Evolutionary conservation across 2,797 vertebrate species (phyloP).

Genomic region (Ceyx erithaca): DNA sequence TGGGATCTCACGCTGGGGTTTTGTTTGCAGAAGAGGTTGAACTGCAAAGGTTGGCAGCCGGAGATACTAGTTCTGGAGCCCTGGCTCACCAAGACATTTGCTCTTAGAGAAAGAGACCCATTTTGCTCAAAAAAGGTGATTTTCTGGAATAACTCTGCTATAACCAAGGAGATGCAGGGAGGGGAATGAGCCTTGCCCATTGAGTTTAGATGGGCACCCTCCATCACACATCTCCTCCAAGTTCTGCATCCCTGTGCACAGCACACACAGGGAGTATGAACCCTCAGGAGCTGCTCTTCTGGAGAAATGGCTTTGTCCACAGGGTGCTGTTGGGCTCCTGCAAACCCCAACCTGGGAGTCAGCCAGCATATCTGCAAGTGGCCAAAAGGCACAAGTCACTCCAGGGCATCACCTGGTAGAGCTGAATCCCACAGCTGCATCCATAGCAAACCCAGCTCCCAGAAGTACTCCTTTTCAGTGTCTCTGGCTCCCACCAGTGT

Average conservation of each 20-base stretch:
- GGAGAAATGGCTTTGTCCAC: background rate
- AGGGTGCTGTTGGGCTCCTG: background rate
- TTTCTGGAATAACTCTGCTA: background rate
- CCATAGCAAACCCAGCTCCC: background rate
- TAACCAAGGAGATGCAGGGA: background rate
- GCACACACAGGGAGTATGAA: background rate
- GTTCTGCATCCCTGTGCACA: background rate
- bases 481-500: background rate
- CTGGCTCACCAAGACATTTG: background rate
- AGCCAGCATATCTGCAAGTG: background rate
- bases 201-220: accelerated
- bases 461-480: accelerated
- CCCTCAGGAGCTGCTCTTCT: background rate
- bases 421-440: background rate
- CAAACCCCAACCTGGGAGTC: background rate
- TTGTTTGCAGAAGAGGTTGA: accelerated
- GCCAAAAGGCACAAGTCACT: background rate
- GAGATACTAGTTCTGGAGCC: background rate
- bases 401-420: background rate
- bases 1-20: accelerated
- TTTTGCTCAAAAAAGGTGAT: background rate
- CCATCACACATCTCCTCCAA: background rate
- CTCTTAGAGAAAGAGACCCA: background rate
- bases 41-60: background rate
- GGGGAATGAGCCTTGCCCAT: accelerated